Conservation (phyloP, 2,888 invertebrate species). For the Sarcophaga subvicina region DNA sequence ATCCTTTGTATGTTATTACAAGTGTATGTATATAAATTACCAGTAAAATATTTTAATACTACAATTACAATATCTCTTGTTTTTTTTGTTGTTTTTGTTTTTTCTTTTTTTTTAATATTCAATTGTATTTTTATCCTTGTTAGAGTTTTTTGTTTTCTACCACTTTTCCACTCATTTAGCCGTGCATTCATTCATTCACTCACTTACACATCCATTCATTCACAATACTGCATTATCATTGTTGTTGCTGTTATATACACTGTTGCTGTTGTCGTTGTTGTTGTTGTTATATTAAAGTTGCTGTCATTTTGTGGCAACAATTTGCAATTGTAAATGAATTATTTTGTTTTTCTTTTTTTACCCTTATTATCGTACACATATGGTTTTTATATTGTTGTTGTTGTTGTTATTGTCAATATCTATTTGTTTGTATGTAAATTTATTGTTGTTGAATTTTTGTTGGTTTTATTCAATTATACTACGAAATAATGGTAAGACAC, state of each 20-base stretch:
- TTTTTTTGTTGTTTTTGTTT: conserved; percentile 39
- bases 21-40: conserved; percentile 21
- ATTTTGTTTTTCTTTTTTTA: conserved; percentile 54
- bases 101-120: conserved; percentile 2
- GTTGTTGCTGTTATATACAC: conserved; percentile 43
- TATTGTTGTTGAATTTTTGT: conserved; percentile 64
- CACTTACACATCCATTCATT: conserved; percentile 55
- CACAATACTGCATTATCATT: conserved; percentile 59
- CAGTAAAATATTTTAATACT: background rate
- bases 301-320: conserved; percentile 59
- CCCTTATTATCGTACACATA: conserved; percentile 68
- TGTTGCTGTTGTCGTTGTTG: conserved; percentile 48
- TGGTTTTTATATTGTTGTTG: conserved; percentile 70
- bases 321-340: conserved; percentile 62
- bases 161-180: conserved; percentile 37
- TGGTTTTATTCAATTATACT: conserved; percentile 55
- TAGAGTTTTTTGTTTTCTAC: conserved; percentile 17
- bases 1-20: conserved; percentile 5
- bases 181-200: conserved; percentile 30
- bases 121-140: conserved; percentile 55
- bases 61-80: background rate
- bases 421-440: conserved; percentile 37
- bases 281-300: conserved; percentile 52
- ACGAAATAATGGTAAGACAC: conserved; percentile 63
- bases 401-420: conserved; percentile 55